Conservation (phyloP, 2,797 vertebrate genomes). For the Adelosebastes latens region DNA sequence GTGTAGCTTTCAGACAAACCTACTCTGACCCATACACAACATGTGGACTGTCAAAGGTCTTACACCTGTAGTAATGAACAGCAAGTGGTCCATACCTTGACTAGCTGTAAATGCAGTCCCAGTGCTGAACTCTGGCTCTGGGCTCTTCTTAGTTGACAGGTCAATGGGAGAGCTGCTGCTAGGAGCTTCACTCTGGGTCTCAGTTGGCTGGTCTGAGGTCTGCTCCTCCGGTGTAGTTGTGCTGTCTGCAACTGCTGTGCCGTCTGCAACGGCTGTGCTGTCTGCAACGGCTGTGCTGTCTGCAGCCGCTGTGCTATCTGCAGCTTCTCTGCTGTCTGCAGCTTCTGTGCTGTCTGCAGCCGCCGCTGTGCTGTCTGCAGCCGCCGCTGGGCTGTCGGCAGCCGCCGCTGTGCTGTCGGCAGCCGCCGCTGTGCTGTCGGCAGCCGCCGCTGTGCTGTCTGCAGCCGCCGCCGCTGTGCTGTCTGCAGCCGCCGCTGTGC, state of each 20-base stretch:
- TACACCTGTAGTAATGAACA: neutral
- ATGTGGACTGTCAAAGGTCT: neutral
- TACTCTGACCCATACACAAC: neutral
- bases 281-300: conserved; percentile 2
- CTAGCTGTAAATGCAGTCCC: neutral
- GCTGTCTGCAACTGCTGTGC: conserved; percentile 1
- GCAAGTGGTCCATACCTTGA: conserved; percentile 44
- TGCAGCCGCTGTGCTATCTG: neutral
- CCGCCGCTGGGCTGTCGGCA: too few species aligned
- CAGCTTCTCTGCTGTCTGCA: conserved; percentile 9
- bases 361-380: too few species aligned
- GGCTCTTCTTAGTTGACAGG: conserved; percentile 88
- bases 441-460: neutral
- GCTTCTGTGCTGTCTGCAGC: too few species aligned
- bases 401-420: too few species aligned
- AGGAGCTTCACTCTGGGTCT: conserved; percentile 33
- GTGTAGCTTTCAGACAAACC: neutral
- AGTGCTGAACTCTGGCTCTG: conserved; percentile 67
- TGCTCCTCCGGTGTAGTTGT: neutral
- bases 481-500: too few species aligned
- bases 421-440: neutral
- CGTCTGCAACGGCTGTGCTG: too few species aligned
- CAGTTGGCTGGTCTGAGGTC: conserved; percentile 41
- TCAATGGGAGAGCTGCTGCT: conserved; percentile 86
- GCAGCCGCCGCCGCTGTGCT: accelerated